Percentiles rank a stretch among this genome's conserved stretches.
Conservation (phyloP, 2,888 invertebrate genomes). For the Drosophila demipolita region DNA sequence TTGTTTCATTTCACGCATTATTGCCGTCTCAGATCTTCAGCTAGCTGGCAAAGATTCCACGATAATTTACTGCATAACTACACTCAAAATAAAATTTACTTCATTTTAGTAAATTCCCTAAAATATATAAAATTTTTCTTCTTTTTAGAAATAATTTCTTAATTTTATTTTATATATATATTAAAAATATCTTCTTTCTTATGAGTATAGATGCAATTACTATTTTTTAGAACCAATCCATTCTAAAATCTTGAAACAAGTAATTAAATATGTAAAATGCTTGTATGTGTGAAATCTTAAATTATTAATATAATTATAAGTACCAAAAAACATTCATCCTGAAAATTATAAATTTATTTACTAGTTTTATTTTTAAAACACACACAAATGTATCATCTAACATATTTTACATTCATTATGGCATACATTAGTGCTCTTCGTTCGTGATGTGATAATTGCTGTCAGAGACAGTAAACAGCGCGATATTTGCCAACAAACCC, state of each 20-base stretch:
- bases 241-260: background rate
- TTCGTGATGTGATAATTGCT: slow-evolving; percentile 51
- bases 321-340: background rate
- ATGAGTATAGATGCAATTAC: background rate
- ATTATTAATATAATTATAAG: background rate
- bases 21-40: background rate
- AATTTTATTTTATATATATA: background rate
- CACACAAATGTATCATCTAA: background rate
- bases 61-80: background rate
- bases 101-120: background rate
- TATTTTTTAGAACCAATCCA: background rate
- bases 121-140: background rate
- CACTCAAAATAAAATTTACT: background rate
- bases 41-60: background rate
- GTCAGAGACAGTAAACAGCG: slow-evolving; percentile 51
- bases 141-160: background rate
- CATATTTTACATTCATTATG: background rate
- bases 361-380: background rate
- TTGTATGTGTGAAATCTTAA: background rate
- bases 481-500: slow-evolving; percentile 3
- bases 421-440: background rate
- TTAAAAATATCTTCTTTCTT: background rate
- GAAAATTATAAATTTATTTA: background rate
- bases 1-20: slow-evolving; percentile 7
- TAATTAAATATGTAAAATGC: background rate